Percentiles rank a stretch among this genome's conserved stretches.
Evolutionary conservation across 2,797 vertebrate genomes (phyloP).

Genomic region (Prionace glauca): DNA sequence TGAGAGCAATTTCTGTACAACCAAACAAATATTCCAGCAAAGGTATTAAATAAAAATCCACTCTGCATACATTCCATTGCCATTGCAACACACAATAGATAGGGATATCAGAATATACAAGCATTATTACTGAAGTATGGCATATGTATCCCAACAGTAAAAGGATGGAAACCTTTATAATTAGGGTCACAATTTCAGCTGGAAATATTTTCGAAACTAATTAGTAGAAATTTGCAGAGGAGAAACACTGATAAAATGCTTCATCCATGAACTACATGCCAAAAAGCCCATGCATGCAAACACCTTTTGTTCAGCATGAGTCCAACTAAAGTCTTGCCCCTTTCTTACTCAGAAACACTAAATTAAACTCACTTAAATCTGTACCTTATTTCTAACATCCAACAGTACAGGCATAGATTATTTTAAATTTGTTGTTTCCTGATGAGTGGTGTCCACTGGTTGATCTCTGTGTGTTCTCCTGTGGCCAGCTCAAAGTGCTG

Average conservation of each 20-base stretch:
- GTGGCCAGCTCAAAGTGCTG: neutral
- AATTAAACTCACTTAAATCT: no score
- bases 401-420: no score
- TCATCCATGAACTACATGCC: neutral
- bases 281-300: no score
- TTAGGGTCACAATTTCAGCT: neutral
- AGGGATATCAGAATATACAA: neutral
- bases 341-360: no score
- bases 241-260: neutral
- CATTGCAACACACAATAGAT: neutral
- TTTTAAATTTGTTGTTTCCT: no score
- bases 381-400: no score
- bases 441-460: neutral
- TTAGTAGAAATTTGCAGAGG: neutral
- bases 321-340: no score
- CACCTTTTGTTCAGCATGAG: no score
- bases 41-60: neutral
- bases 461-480: neutral
- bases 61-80: neutral
- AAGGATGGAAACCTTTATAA: neutral
- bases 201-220: slow-evolving; percentile 1
- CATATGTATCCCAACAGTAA: neutral
- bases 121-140: neutral
- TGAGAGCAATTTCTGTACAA: neutral
- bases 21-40: neutral